Base-by-base conservation (phyloP, 2,113 vertebrate species). In the Aphelocoma coerulescens region DNA sequence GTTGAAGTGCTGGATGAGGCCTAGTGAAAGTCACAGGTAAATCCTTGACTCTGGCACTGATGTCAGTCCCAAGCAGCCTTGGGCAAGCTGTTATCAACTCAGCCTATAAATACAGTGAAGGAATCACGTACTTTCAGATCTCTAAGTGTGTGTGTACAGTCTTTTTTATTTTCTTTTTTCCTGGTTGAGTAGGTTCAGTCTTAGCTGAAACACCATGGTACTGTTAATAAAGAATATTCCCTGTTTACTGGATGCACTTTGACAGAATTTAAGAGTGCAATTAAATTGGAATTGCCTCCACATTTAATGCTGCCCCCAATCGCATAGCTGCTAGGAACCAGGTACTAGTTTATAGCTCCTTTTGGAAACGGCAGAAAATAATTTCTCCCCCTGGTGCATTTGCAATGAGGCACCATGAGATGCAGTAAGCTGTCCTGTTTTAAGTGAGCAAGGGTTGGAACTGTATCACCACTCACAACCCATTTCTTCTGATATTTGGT, bases 181-280 rank as follows among this genome's bases (percentile, higher is more conserved):
- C 48, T 71, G 30, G 20, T 37, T 81, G 46, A 74, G 43, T 54
- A 85, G 23, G 61, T 81, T 91, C 55, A 43, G 69, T 77, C n/a
- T 62, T 85, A 72, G n/a, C 77, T 49, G 62, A 90, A 94, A 71
- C 75, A 54, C 71, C n/a, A 3, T 82, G 37, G 46, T 90, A 78
- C 74, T 62, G 18, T 95, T 92, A 92, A 85, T 92, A 91, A 94
- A 92, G 61, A 66, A 71, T 71, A 85, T 91, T 91, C 71, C 79
- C 66, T 92, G 30, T 71, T 94, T 88, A 78, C 66, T 82, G 48
- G 66, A 71, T 78, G 52, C 66, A n/a, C 48, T 82, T 72, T 67
- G 86, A 82, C 58, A 74, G 83, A 91, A 94, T 95, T 94, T 88
- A 95, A 65, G 89, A 72, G 62, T 88, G 83, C 77, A 91, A 75